A percentile compares a stretch with the other conserved stretches of the same genome.
These are phyloP conservation scores for Antechinus stuartii DNA, from an alignment of 2,113 vertebrate genomes.

Conservation along the genomic window DNA sequence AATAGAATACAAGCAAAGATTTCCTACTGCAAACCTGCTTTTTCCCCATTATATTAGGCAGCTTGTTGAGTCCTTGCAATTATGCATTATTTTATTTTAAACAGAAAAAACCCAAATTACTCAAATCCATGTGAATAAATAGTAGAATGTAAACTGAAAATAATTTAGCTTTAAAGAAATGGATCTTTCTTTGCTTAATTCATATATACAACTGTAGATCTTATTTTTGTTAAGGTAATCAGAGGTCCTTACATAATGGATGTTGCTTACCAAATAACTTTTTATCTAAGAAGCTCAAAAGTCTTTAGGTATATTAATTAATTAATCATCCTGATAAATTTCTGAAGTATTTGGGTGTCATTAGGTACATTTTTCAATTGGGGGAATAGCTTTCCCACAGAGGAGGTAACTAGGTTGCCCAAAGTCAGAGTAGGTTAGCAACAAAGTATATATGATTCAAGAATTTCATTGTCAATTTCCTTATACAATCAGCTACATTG, in stretches of 20 bases:
- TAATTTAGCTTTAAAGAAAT: not conserved
- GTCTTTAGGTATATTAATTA: not conserved
- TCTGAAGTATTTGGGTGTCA: not conserved
- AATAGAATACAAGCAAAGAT: too few relatives aligned
- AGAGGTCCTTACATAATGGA: not conserved
- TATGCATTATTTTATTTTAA: not conserved
- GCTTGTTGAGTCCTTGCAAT: too few relatives aligned
- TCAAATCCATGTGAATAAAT: too few relatives aligned
- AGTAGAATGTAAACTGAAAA: not conserved
- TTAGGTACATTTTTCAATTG: not conserved
- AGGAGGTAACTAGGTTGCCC: not conserved
- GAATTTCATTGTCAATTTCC: not conserved
- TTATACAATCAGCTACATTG: not conserved
- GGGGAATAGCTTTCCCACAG: not conserved
- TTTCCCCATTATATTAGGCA: too few relatives aligned
- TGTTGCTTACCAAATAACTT: not conserved
- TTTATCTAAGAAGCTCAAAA: not conserved
- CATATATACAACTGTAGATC: not conserved
- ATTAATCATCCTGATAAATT: not conserved
- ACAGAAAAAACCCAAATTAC: too few relatives aligned
- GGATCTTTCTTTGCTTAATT: not conserved
- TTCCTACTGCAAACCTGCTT: too few relatives aligned
- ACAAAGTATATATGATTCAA: not conserved
- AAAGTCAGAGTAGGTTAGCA: not conserved
- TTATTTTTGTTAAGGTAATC: not conserved